These are phyloP conservation scores for Imbricaverruca yamaguchii DNA, from an alignment of 2,888 invertebrate species.

Conservation along the genomic window DNA sequence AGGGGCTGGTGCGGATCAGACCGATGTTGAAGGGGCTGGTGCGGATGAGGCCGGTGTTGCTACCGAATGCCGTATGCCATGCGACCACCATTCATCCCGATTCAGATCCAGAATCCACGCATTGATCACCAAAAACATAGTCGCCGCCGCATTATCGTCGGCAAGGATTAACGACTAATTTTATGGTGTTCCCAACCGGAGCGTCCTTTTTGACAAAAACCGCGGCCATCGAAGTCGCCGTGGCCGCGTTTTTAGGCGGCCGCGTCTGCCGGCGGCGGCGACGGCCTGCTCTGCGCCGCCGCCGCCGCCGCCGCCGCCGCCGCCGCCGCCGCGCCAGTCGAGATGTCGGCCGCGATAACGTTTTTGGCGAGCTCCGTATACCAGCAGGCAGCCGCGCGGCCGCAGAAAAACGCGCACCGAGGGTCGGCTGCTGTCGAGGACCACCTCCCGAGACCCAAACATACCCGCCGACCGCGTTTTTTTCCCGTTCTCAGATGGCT, in stretches of 20 bases:
- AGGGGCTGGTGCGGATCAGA: too few relatives aligned
- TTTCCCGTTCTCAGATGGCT: not conserved
- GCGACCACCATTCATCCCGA: too few relatives aligned
- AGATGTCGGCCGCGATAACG: not conserved
- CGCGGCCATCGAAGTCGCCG: not conserved
- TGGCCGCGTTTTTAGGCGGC: not conserved
- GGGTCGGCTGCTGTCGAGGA: not conserved
- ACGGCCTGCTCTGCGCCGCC: too few relatives aligned
- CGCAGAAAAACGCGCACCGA: not conserved
- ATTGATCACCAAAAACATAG: not conserved
- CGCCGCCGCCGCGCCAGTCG: not conserved
- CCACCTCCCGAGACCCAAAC: not conserved
- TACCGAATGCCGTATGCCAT: too few relatives aligned
- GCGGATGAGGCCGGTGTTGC: not conserved
- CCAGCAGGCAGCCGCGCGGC: not conserved
- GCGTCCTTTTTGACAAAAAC: not conserved
- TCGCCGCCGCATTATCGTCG: not conserved
- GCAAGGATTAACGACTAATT: not conserved
- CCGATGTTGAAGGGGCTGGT: not conserved
- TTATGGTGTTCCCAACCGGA: not conserved
- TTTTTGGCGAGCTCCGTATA: not conserved
- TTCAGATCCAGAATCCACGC: not conserved
- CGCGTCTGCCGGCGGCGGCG: not conserved
- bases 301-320: not conserved
- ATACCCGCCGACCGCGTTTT: not conserved